A percentile compares a stretch with the other conserved stretches of the same genome.
These are phyloP conservation scores for Tenualosa ilisha DNA, from an alignment of 2,797 vertebrate species.

Conservation along the genomic window DNA sequence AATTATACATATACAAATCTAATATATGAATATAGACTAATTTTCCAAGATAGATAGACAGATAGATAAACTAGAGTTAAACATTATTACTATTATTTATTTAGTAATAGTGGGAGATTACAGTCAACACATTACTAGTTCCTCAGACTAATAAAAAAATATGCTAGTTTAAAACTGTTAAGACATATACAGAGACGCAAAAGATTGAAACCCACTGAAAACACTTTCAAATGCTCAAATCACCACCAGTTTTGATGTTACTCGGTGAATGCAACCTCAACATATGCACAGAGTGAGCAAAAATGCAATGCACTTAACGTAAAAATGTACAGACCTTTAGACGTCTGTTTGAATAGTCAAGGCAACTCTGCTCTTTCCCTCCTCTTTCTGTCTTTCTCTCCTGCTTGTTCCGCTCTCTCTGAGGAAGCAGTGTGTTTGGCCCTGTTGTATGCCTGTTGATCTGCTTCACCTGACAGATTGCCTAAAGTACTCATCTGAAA, in stretches of 20 bases:
- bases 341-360: neutral
- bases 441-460: neutral
- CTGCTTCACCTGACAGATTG: conserved; percentile 54
- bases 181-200: neutral
- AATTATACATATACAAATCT: conserved; percentile 62
- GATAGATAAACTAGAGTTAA: conserved; percentile 63
- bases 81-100: conserved; percentile 9
- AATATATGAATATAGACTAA: conserved; percentile 56
- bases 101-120: conserved; percentile 1
- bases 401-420: neutral
- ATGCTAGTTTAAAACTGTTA: neutral
- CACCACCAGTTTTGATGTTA: neutral
- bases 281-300: conserved; percentile 11
- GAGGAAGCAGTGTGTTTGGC: neutral
- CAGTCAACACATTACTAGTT: neutral
- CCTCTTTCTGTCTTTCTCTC: neutral
- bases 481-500: neutral
- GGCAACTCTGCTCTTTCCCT: neutral
- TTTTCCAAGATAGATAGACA: conserved; percentile 69
- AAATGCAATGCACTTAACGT: neutral
- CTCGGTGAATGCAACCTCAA: neutral
- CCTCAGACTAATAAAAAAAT: neutral
- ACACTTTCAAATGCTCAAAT: neutral
- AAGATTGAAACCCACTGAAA: neutral
- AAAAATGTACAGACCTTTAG: neutral